These are phyloP conservation scores for Eueremaeus valkanovi DNA, from an alignment of 2,888 invertebrate genomes.

Conservation along the genomic window DNA sequence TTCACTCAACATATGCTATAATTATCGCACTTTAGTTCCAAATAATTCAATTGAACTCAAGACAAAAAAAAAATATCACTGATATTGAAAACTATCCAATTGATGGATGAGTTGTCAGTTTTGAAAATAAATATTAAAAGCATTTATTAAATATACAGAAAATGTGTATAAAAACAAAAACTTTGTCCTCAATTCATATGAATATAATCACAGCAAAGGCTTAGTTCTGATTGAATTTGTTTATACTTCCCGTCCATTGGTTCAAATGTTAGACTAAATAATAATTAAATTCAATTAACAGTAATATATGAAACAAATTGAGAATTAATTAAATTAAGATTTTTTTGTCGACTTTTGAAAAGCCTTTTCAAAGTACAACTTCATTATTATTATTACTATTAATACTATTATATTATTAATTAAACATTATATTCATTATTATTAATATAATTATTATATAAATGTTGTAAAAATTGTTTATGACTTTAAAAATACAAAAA, in stretches of 20 bases:
- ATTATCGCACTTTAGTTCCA: background rate
- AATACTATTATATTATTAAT: background rate
- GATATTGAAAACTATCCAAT: too few relatives aligned
- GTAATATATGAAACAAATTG: too few relatives aligned
- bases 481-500: too few relatives aligned
- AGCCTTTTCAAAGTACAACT: conserved; percentile 24
- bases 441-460: too few relatives aligned
- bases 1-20: background rate
- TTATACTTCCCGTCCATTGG: conserved; percentile 1
- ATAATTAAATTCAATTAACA: too few relatives aligned
- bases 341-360: background rate
- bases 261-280: too few relatives aligned
- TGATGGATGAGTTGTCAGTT: background rate
- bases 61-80: background rate
- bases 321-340: too few relatives aligned
- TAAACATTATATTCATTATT: background rate
- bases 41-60: background rate
- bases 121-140: background rate
- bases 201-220: background rate
- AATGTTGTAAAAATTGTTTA: conserved; percentile 8
- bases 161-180: background rate
- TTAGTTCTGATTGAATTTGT: too few relatives aligned
- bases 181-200: background rate
- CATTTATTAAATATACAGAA: too few relatives aligned
- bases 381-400: too few relatives aligned